A percentile compares a stretch with the other conserved stretches of the same genome.
phyloP scores from a whole-genome alignment of 2,888 invertebrate genomes.

The Trilocha varians region DNA sequence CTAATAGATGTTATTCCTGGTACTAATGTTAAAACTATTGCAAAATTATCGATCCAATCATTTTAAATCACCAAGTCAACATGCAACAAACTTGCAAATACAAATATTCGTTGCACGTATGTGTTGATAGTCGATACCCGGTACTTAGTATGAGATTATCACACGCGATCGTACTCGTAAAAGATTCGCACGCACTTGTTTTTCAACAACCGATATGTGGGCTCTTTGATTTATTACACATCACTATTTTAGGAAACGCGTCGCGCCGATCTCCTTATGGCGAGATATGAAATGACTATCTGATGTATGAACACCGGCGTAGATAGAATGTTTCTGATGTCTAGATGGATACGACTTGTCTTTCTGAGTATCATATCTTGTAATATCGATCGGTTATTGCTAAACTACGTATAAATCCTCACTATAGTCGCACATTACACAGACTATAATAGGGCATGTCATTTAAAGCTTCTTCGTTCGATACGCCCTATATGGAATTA shows the following conservation, averaged over 20 bases:
- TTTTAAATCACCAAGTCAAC: too few relatives aligned
- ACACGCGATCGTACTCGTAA: conserved; percentile 51
- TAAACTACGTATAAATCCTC: conserved; percentile 25
- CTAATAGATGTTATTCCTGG: too few relatives aligned
- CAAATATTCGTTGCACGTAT: conserved; percentile 4
- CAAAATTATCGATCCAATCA: too few relatives aligned
- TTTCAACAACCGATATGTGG: conserved; percentile 43
- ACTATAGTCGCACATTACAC: conserved; percentile 28
- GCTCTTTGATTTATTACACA: conserved; percentile 68
- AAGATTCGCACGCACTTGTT: conserved; percentile 66
- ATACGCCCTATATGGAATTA: conserved; percentile 12
- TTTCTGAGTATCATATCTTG: conserved; percentile 26
- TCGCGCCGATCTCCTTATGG: conserved; percentile 53
- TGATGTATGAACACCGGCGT: conserved; percentile 42
- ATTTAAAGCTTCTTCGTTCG: conserved; percentile 37
- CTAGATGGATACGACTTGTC: conserved; percentile 36
- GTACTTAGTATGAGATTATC: conserved; percentile 48
- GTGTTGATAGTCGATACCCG: conserved; percentile 32
- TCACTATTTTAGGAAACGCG: conserved; percentile 69
- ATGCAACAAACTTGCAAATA: conserved; percentile 5
- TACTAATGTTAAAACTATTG: too few relatives aligned
- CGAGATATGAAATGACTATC: conserved; percentile 61
- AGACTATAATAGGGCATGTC: conserved; percentile 31
- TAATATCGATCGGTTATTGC: conserved; percentile 27
- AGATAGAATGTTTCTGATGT: conserved; percentile 36